Base-by-base conservation (phyloP, 2,888 invertebrate genomes). In the Poecilobothrus nobilitatus region DNA sequence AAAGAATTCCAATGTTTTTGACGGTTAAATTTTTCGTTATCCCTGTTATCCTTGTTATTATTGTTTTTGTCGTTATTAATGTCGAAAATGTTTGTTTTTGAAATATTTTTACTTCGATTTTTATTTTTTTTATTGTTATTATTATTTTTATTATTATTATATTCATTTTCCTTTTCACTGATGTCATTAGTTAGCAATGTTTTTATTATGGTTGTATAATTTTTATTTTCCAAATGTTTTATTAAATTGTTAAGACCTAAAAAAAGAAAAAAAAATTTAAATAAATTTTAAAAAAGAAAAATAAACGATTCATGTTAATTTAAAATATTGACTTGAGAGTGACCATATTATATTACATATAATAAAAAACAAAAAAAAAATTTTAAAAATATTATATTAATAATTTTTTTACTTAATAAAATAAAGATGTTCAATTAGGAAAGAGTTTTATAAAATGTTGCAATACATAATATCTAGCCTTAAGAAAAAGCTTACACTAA, bases 171-270 rank as follows among this genome's bases (percentile, higher is more conserved):
- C 20, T 73, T 73, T 33, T 76, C 75, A 76, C 77, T 76, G 76
- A 77, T 78, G 72, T 75, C 78, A 74, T 71, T 69, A 27, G 76
- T 75, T 76, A 79, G 78, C 73, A 81, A 75, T 72, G 79, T 79
- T 76, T 77, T 81, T 69, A 81, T 77, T 72, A 81, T 75, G 73
- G 76, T 80, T 71, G 79, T 79, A 74, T 81, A 82, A 74, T 80
- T 78, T 71, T 78, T 76, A 71, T 76, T 76, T 74, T 81, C 78
- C 63, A 81, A 78, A 73, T 79, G 77, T 75, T 79, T 77, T 74
- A 82, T 77, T 75, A 82, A 79, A 74, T 78, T 78, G 77, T 78
- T 79, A 75, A 82, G 76, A 76, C 79, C 81, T 82, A 76, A 70
- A 73, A 72, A 67, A 66, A 68, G 66, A 66, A 37, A 64, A 64